Base-by-base conservation (phyloP, 2,888 invertebrate species). In the Agonum fuliginosum region DNA sequence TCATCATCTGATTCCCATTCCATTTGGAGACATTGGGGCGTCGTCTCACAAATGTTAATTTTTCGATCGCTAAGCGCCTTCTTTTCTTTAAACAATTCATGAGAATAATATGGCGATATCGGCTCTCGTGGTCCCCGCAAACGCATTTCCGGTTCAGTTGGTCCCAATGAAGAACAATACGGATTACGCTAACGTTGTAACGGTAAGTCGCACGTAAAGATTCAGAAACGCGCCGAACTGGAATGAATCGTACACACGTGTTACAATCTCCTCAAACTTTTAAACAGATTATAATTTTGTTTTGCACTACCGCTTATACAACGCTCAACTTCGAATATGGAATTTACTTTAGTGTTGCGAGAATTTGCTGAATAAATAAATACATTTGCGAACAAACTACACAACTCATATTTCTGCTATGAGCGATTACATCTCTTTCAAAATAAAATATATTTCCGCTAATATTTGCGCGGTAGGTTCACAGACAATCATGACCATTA, bases 71-170 rank as follows among this genome's bases (percentile, higher is more conserved):
- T 54, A 58, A 22, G 54, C 37, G 24, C 24, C 34, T 54, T 43
- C 43, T 22, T 51, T 72, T 48, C 71, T 24, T 54, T 54, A 67
- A 75, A 30, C 27, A 67, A 51, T 67, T 67, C 67, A 75, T 75
- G 67, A 20, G 48, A 75, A 43, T 67, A 67, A 41, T 41, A 37
- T 41, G 27, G 30, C 34, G 34, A 62, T 62, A 62, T 37, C 62
- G 62, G 37, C 37, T 48, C 14, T 48, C 14, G 17, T 48, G 20
- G 48, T 48, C 48, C 22, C 3, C 12, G 54, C 12, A 76, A 76
- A 67, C 69, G 69, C 41, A 51, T 77, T 77, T 77, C 70, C 69
- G 58, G 77, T 77, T 70, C 77, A 70, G 41, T 41, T 77, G 70
- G 1, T 58, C 22, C 54, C 51, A 70, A 70, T 77, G 58, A 69